Conservation (phyloP, 2,888 invertebrate genomes). For the Hypena proboscidalis region DNA sequence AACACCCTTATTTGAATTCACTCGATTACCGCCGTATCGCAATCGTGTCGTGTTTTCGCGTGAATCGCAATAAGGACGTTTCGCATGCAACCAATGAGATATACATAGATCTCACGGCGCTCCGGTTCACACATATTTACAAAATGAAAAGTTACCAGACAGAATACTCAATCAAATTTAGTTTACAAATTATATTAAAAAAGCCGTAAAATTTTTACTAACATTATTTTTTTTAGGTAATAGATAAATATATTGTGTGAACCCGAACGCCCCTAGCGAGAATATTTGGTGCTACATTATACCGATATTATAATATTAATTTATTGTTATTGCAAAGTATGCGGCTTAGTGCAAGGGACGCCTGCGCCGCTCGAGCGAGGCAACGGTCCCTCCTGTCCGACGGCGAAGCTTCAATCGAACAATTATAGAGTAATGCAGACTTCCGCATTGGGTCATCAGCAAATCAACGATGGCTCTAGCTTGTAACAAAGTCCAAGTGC, state of each 20-base stretch:
- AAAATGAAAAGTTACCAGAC: slow-evolving; percentile 17
- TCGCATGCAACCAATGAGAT: slow-evolving; percentile 21
- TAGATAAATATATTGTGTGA: slow-evolving; percentile 13
- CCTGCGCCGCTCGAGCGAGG: neutral
- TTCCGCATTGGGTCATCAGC: too few species aligned
- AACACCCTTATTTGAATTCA: too few species aligned
- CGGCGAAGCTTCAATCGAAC: neutral
- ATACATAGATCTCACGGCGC: slow-evolving; percentile 26
- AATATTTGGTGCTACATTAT: slow-evolving; percentile 54
- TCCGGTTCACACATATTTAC: slow-evolving; percentile 22
- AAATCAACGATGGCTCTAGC: neutral
- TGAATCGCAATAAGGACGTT: neutral
- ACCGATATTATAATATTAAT: slow-evolving; percentile 40
- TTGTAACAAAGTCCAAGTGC: neutral
- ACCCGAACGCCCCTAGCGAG: slow-evolving; percentile 24
- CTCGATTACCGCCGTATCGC: too few species aligned
- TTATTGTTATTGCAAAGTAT: slow-evolving; percentile 27
- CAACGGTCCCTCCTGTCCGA: slow-evolving; percentile 9
- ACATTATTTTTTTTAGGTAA: neutral
- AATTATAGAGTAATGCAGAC: too few species aligned
- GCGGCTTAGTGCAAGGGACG: neutral
- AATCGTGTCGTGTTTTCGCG: slow-evolving; percentile 10
- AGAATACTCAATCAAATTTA: slow-evolving; percentile 17
- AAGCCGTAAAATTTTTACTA: neutral
- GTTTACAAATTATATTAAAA: neutral